Evolutionary conservation across 2,113 vertebrate genomes (phyloP).

Genomic region (Aviceda subcristata): DNA sequence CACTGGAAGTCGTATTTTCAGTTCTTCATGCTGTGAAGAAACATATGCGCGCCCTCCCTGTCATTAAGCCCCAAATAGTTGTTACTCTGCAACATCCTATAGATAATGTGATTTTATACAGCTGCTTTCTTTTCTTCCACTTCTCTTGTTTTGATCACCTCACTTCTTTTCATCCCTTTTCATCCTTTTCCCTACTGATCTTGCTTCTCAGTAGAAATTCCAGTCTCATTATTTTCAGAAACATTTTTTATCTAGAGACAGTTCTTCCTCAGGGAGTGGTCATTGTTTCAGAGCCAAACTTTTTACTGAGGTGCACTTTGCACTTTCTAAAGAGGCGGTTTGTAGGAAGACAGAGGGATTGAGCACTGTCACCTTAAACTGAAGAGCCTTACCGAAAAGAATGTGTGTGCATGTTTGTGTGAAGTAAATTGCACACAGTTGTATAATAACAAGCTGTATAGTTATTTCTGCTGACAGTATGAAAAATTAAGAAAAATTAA

Average conservation of each 20-base stretch:
- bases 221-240: neutral
- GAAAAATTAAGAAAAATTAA: neutral
- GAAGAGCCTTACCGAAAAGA: neutral
- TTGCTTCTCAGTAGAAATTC: neutral
- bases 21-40: neutral
- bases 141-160: neutral
- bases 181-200: neutral
- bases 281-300: neutral
- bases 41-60: accelerated
- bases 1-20: neutral
- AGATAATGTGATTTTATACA: neutral
- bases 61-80: neutral
- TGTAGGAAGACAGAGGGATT: neutral
- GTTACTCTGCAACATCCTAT: neutral
- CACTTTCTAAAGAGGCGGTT: neutral
- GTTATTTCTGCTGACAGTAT: neutral
- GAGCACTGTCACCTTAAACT: neutral
- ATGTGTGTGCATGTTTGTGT: neutral
- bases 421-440: neutral
- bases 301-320: neutral
- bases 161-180: neutral
- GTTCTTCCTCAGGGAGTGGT: neutral
- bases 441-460: neutral
- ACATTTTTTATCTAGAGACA: neutral
- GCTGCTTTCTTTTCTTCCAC: neutral